Conservation (phyloP, 2,888 invertebrate species). For the Cataglyphis cursor region DNA sequence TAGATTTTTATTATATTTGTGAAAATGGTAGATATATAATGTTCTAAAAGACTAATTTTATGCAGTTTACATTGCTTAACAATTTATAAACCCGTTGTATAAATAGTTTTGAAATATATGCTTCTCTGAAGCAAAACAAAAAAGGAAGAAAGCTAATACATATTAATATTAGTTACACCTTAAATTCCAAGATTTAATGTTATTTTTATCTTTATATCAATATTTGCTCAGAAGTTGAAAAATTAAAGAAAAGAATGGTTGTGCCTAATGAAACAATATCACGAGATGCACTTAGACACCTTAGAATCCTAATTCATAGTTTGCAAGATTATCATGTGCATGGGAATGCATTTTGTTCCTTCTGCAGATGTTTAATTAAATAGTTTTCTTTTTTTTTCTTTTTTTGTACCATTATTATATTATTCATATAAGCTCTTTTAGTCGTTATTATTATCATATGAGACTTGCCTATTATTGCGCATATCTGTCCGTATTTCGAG, state of each 20-base stretch:
- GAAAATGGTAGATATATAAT: conserved; percentile 10
- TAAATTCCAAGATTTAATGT: conserved; percentile 8
- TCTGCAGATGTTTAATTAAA: conserved; percentile 36
- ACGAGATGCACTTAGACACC: conserved; percentile 58
- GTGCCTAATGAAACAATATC: conserved; percentile 68
- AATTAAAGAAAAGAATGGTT: conserved; percentile 18
- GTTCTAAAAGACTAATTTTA: conserved; percentile 37
- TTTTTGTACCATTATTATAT: conserved; percentile 19
- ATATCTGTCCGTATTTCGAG: conserved; percentile 61
- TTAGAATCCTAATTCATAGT: conserved; percentile 59
- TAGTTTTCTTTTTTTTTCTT: not conserved
- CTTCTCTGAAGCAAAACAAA: not conserved
- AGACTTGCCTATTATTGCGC: conserved; percentile 57
- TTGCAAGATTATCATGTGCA: conserved; percentile 76
- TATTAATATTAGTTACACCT: conserved; percentile 34
- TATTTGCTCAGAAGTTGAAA: conserved; percentile 3
- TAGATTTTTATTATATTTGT: conserved; percentile 18
- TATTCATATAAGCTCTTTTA: conserved; percentile 26
- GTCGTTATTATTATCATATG: conserved; percentile 26
- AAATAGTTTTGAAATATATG: conserved; percentile 28
- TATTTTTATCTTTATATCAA: not conserved
- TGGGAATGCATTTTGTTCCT: conserved; percentile 81
- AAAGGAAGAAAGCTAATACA: not conserved
- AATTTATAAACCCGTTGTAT: not conserved
- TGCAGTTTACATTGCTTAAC: conserved; percentile 26